These are phyloP conservation scores for Norana najaformis DNA, from an alignment of 2,888 invertebrate species.

Conservation along the genomic window DNA sequence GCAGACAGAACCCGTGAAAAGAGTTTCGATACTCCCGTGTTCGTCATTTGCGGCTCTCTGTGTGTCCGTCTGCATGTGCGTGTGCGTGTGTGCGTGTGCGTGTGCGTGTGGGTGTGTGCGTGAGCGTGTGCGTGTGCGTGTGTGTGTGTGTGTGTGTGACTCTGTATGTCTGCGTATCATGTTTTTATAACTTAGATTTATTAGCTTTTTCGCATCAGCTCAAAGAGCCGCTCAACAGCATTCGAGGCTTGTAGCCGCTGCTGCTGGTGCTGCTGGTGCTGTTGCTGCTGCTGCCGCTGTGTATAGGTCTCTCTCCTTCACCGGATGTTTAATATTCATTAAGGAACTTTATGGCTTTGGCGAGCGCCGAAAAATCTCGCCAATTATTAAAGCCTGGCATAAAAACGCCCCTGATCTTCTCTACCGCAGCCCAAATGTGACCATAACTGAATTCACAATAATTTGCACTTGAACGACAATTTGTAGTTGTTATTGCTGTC, in stretches of 20 bases:
- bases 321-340: not conserved
- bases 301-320: not conserved
- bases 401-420: not conserved
- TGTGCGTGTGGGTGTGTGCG: not conserved
- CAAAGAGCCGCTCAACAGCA: too few relatives aligned
- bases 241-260: too few relatives aligned
- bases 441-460: not conserved
- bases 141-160: not conserved
- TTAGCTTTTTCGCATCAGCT: too few relatives aligned
- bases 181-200: not conserved
- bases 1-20: not conserved
- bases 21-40: not conserved
- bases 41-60: too few relatives aligned
- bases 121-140: too few relatives aligned
- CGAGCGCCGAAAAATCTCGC: not conserved
- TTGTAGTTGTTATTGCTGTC: too few relatives aligned
- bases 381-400: not conserved
- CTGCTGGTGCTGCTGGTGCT: not conserved
- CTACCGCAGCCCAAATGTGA: not conserved
- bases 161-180: not conserved
- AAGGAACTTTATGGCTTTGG: not conserved
- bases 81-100: not conserved
- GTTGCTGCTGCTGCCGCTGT: not conserved
- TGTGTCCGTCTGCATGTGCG: not conserved
- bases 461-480: not conserved